Evolutionary conservation across 37 sponge, comb jelly and placozoan genomes (phyloP).

Genomic region (Chondrilla cf. caribensis): DNA sequence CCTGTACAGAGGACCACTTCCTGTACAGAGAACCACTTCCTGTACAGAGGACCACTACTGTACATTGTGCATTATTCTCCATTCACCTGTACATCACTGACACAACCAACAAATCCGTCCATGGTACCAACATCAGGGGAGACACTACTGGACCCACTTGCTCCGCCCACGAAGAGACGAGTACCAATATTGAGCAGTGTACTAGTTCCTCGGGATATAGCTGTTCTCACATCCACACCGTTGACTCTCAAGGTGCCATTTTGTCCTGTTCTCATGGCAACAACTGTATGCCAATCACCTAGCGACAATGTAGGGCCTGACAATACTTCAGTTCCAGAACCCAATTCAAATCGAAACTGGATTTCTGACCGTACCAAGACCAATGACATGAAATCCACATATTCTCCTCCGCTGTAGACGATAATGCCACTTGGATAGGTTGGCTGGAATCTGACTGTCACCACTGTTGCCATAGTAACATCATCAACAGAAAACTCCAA

Average conservation of each 20-base stretch:
- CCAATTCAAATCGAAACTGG: conserved; percentile 57
- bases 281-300: conserved; percentile 34
- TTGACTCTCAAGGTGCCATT: conserved; percentile 40
- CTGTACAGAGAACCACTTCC: no score
- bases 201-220: conserved; percentile 18
- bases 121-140: conserved; percentile 21
- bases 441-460: conserved; percentile 33
- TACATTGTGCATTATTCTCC: no score
- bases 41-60: no score
- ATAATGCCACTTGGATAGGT: conserved; percentile 30
- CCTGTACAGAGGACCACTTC: no score
- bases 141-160: conserved; percentile 5
- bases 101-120: conserved; percentile 59
- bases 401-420: conserved; percentile 40
- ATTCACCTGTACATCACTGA: conserved; percentile 31
- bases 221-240: background rate
- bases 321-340: conserved; percentile 34
- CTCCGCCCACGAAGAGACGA: conserved; percentile 47
- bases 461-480: background rate
- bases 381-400: conserved; percentile 50
- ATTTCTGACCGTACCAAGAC: conserved; percentile 25
- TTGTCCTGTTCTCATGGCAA: conserved; percentile 13
- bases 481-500: conserved; percentile 5
- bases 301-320: conserved; percentile 22
- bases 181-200: conserved; percentile 33